Base-by-base conservation (phyloP, 2,797 vertebrate genomes). In the Poecilia wingei region DNA sequence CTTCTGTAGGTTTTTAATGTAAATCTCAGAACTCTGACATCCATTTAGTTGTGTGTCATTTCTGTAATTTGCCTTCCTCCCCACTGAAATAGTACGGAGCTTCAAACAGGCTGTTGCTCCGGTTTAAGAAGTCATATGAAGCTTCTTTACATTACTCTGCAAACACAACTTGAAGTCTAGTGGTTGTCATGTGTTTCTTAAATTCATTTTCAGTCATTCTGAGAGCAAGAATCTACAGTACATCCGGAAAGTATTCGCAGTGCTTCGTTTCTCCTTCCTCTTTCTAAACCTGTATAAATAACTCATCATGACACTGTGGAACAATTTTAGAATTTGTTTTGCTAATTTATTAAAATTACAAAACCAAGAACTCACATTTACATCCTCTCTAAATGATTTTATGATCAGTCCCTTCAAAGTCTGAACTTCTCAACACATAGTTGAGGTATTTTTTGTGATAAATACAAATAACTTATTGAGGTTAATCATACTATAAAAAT, bases 71-170 rank as follows among this genome's bases (percentile, higher is more conserved):
- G 25, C 28, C 64, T 13, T 25, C 39, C 18, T 16, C 5, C 2
- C 9, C 25, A 49, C 28, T 16, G 25, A 79, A 61, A 74, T 59
- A 0, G 8, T 36, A 59, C 6, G 25, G 33, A 12, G 57, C 22
- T 71, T 75, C 13, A 47, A 85, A 75, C 46, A 84, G 77, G 57
- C 76, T 53, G 45, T 68, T 81, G 57, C 72, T 85, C n/a, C 45
- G 76, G 61, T 88, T 82, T 86, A 84, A 89, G 74, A 86, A 82
- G 79, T 84, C 59, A 84, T 89, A 82, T 86, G 76, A 80, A 78
- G 80, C 83, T 87, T 76, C 69, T 89, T 90, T 85, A 74, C 74
- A 68, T 80, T 70, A 75, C 43, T 84, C 71, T 77, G 64, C 79
- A 86, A 83, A 90, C 76, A 36, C 81, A 87, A 77, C 79, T 82